Evolutionary conservation across 2,797 vertebrate species (phyloP).

Genomic region (Halcyon chelicuti): DNA sequence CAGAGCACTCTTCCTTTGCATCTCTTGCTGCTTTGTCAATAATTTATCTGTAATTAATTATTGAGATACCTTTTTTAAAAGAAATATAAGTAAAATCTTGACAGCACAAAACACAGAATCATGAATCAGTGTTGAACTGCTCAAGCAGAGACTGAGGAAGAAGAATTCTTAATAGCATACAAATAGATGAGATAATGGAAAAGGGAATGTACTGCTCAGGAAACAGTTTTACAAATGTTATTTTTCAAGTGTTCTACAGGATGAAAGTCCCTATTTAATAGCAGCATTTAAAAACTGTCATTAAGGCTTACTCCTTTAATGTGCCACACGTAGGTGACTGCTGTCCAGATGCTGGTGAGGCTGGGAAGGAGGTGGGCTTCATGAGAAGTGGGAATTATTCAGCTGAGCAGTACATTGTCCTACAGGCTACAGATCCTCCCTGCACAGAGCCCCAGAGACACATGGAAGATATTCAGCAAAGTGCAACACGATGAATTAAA

Average conservation of each 20-base stretch:
- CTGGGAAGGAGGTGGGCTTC: neutral
- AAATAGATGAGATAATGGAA: slow-evolving; percentile 58
- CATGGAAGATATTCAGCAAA: neutral
- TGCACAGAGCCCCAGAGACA: neutral
- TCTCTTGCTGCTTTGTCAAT: slow-evolving; percentile 34
- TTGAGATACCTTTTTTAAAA: neutral
- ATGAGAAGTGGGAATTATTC: neutral
- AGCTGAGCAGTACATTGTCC: neutral
- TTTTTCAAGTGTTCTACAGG: slow-evolving; percentile 27
- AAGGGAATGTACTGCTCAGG: slow-evolving; percentile 1
- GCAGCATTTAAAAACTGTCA: neutral
- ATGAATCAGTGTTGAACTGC: neutral
- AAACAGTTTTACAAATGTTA: slow-evolving; percentile 28
- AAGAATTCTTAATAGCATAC: slow-evolving; percentile 29
- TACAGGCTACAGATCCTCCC: neutral
- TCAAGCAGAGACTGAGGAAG: neutral
- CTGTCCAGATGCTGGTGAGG: neutral
- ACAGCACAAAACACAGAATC: neutral
- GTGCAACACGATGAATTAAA: neutral
- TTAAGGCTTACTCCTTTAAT: slow-evolving; percentile 39
- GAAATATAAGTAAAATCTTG: neutral
- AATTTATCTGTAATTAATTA: slow-evolving; percentile 65
- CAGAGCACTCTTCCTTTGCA: neutral
- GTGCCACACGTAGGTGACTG: neutral
- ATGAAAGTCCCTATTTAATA: slow-evolving; percentile 36